These are phyloP conservation scores for Geococcyx californianus DNA, from an alignment of 2,113 vertebrate genomes.

Conservation along the genomic window DNA sequence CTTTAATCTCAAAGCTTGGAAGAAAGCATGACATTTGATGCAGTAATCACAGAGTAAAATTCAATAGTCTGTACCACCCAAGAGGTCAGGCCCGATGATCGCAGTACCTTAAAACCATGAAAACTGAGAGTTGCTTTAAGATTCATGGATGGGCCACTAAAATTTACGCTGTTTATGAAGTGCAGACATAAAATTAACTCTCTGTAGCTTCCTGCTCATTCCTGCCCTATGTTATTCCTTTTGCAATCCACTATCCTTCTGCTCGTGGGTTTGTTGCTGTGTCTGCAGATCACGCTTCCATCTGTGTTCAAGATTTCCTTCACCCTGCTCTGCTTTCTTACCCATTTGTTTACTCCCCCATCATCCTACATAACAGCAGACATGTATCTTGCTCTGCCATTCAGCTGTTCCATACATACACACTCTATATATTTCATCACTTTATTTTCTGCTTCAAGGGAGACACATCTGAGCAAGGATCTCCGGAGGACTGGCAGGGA, in stretches of 20 bases:
- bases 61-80: not conserved
- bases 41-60: slow-evolving; percentile 40
- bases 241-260: not conserved
- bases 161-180: slow-evolving; percentile 34
- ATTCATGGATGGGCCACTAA: not conserved
- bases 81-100: not conserved
- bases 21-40: slow-evolving; percentile 31
- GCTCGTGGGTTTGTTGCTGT: fast-evolving
- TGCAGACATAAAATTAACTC: not conserved
- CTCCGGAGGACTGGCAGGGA: not conserved
- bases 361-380: not conserved
- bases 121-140: slow-evolving; percentile 29
- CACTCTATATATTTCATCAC: not conserved
- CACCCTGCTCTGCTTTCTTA: not conserved
- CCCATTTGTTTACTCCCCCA: slow-evolving; percentile 8
- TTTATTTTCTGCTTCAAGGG: not conserved
- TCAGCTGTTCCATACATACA: not conserved
- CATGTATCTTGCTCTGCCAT: not conserved
- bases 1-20: slow-evolving; percentile 13
- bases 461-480: not conserved
- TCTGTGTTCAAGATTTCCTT: not conserved
- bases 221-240: not conserved
- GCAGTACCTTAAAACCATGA: not conserved
- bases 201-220: not conserved
- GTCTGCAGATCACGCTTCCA: not conserved